Percentiles rank a stretch among this genome's conserved stretches.
Conservation (phyloP, 2,888 invertebrate species). For the Ophion slaviceki region DNA sequence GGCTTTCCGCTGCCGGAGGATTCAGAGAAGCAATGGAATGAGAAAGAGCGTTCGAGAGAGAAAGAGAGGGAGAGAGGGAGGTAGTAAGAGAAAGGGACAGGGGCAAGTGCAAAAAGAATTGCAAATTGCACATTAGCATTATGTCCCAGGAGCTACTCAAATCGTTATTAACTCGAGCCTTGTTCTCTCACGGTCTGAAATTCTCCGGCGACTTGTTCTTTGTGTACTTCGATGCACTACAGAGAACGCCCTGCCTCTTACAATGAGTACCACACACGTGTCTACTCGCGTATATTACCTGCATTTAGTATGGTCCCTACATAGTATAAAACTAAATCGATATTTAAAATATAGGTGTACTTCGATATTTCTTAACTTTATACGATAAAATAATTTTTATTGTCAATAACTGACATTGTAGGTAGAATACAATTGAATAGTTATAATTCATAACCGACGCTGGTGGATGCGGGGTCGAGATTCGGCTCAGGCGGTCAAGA, state of each 20-base stretch:
- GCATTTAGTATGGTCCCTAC: no score
- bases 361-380: no score
- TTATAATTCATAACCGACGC: no score
- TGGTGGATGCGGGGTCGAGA: no score
- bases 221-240: conserved; percentile 10
- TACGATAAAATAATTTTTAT: no score
- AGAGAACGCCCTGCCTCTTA: neutral
- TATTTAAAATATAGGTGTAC: no score
- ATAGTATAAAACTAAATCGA: no score
- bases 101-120: conserved; percentile 77
- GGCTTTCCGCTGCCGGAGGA: conserved; percentile 65
- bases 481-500: no score
- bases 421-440: no score
- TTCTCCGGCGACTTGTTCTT: conserved; percentile 51
- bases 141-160: conserved; percentile 75
- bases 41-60: conserved; percentile 24
- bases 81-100: conserved; percentile 31
- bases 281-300: neutral
- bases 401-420: no score
- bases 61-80: neutral
- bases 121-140: conserved; percentile 81
- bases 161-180: conserved; percentile 77
- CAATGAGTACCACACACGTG: neutral
- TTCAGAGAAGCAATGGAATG: conserved; percentile 64
- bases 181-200: conserved; percentile 60